Conservation (phyloP, 2,797 vertebrate genomes). For the Mus caroli region DNA sequence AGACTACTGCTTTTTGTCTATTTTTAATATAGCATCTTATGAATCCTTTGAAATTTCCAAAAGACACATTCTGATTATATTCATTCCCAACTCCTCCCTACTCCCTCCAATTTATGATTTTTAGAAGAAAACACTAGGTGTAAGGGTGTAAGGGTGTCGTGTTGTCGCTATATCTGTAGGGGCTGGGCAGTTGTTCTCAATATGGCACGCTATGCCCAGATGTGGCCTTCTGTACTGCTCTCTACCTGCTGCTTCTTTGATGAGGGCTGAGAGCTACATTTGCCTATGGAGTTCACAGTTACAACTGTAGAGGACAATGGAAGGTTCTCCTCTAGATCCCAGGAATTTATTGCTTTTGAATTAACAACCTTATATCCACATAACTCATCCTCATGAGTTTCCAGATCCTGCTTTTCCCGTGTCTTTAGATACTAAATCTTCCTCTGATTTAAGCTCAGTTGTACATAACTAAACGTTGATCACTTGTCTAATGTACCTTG, state of each 20-base stretch:
- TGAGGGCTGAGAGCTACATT: not conserved
- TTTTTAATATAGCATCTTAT: not conserved
- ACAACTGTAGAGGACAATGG: not conserved
- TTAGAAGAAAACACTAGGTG: not conserved
- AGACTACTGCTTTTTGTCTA: not conserved
- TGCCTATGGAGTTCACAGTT: not conserved
- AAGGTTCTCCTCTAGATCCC: not conserved
- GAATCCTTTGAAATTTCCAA: not conserved
- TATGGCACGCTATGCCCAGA: not conserved
- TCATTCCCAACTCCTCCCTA: not conserved
- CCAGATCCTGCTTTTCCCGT: not conserved
- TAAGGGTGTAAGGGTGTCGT: not conserved
- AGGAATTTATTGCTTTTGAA: slow-evolving; percentile 33
- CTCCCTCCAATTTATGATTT: not conserved
- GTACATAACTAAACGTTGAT: not conserved
- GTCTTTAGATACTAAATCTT: not conserved
- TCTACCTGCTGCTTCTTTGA: not conserved
- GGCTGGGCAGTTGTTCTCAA: not conserved
- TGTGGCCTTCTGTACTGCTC: not conserved
- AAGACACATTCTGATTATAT: not conserved
- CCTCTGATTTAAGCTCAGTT: not conserved
- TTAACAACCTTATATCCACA: slow-evolving; percentile 23
- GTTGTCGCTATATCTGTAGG: not conserved
- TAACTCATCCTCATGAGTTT: not conserved
- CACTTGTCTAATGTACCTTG: slow-evolving; percentile 1